These are phyloP conservation scores for Toxotes lorentzi DNA, from an alignment of 2,797 vertebrate species.

Conservation along the genomic window DNA sequence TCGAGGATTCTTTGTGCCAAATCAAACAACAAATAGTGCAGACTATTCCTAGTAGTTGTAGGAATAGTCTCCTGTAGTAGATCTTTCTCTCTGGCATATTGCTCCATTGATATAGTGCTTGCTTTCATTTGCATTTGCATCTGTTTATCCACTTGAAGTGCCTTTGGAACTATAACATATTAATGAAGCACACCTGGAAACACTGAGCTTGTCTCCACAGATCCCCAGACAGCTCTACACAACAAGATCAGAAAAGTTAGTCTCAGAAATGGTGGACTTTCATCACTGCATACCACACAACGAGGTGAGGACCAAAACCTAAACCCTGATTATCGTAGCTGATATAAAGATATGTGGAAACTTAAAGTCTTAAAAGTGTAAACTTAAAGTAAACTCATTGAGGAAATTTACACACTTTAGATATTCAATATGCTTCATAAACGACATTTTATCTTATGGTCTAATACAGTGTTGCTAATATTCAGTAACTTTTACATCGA, in stretches of 20 bases:
- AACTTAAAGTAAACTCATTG: background rate
- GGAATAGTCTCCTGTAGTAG: conserved; percentile 40
- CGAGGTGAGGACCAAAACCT: conserved; percentile 74
- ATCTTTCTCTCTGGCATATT: conserved; percentile 27
- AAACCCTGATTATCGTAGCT: background rate
- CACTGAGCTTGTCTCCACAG: conserved; percentile 74
- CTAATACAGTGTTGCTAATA: conserved; percentile 1
- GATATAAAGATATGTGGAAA: background rate
- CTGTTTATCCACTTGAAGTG: conserved; percentile 6
- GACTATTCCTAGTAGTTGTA: conserved; percentile 48
- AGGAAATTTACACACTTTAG: background rate
- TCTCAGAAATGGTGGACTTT: conserved; percentile 83
- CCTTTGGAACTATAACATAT: conserved; percentile 33
- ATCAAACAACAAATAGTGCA: conserved; percentile 21
- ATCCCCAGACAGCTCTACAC: conserved; percentile 88
- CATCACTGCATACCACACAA: conserved; percentile 81
- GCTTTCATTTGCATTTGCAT: conserved; percentile 30
- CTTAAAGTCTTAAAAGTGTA: background rate
- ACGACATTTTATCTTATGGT: background rate
- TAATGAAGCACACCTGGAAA: conserved; percentile 34
- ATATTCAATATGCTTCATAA: background rate
- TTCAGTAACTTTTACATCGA: conserved; percentile 30
- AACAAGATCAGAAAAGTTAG: conserved; percentile 86
- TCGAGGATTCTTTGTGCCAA: conserved; percentile 27
- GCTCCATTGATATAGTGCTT: conserved; percentile 12